These are phyloP conservation scores for Calliphora vicina DNA, from an alignment of 1,140 invertebrate species.

Conservation along the genomic window DNA sequence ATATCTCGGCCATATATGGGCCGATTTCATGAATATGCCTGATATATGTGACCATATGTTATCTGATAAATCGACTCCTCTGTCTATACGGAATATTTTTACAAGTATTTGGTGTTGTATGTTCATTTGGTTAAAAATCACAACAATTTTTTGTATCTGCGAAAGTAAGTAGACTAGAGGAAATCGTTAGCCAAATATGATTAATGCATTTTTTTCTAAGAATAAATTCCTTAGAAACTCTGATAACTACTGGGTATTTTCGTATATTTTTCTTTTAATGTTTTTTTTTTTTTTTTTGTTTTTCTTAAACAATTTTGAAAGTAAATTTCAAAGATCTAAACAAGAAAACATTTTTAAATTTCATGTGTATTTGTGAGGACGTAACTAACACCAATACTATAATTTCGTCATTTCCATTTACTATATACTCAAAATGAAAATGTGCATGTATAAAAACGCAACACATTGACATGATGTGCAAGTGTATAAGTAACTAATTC, in stretches of 20 bases:
- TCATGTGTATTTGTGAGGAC: neutral
- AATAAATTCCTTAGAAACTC: neutral
- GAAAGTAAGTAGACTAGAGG: too few species aligned
- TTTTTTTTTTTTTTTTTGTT: neutral
- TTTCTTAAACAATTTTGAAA: neutral
- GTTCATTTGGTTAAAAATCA: too few species aligned
- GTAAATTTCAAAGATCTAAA: neutral
- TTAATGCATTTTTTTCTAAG: too few species aligned
- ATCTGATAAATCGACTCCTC: too few species aligned
- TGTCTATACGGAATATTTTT: too few species aligned
- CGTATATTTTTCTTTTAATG: neutral
- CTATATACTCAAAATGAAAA: neutral
- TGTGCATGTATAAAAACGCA: neutral
- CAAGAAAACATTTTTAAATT: neutral
- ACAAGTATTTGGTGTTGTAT: too few species aligned
- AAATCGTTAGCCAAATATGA: too few species aligned
- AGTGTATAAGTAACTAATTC: neutral
- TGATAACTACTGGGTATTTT: neutral
- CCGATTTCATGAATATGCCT: too few species aligned
- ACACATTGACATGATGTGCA: constrained; percentile 18
- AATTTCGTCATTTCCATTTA: constrained; percentile 4
- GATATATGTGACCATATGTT: too few species aligned
- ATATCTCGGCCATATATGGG: too few species aligned
- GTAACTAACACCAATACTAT: neutral
- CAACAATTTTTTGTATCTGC: too few species aligned